phyloP scores from a whole-genome alignment of 2,888 invertebrate genomes.

The Diogma glabrata region DNA sequence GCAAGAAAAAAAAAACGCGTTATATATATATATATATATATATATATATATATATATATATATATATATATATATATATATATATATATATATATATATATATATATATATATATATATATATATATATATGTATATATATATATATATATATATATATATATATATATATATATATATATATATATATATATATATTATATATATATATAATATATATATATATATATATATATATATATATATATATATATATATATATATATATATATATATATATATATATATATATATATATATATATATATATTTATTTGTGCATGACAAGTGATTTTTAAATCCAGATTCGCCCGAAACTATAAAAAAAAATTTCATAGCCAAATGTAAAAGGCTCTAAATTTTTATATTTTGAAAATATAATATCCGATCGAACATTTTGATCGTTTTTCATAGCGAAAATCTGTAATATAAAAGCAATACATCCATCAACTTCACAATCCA shows the following conservation, averaged over 20 bases:
- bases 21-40: background rate
- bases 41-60: constrained; percentile 1
- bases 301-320: no score
- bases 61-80: constrained; percentile 3
- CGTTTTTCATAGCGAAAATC: no score
- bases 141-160: constrained; percentile 3
- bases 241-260: constrained; percentile 3
- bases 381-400: no score
- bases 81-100: constrained; percentile 3
- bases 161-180: background rate
- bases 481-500: no score
- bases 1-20: background rate
- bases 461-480: no score
- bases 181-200: constrained; percentile 1
- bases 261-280: background rate
- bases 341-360: no score
- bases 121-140: constrained; percentile 1
- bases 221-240: constrained; percentile 1
- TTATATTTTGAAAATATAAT: no score
- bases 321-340: no score
- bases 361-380: no score
- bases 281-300: no score
- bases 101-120: constrained; percentile 1
- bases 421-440: no score
- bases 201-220: no score